Conservation (phyloP, 2,113 vertebrate species). For the Mormyrus lacerda region DNA sequence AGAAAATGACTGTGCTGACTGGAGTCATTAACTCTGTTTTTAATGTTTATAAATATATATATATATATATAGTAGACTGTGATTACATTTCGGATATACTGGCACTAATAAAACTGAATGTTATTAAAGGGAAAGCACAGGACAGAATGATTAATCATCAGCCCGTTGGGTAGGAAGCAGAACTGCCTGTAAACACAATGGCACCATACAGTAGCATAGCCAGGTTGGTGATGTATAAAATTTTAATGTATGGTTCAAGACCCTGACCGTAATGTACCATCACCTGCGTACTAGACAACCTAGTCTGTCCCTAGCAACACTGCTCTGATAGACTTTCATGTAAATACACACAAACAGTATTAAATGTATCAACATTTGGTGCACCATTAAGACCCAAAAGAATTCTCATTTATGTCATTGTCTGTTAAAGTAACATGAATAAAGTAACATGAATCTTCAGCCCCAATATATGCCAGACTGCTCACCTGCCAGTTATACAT, state of each 20-base stretch:
- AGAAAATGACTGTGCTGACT: not conserved
- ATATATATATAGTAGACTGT: not conserved
- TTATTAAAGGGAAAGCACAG: not conserved
- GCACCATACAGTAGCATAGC: not conserved
- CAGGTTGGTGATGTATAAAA: not conserved
- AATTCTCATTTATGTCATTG: not conserved
- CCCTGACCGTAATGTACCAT: not conserved
- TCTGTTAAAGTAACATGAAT: not conserved
- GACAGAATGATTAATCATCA: not conserved
- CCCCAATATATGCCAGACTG: not conserved
- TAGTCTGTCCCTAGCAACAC: not conserved
- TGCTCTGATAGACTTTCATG: not conserved
- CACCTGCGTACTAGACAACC: not conserved
- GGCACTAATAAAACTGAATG: not conserved
- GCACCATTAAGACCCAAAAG: not conserved
- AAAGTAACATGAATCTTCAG: not conserved
- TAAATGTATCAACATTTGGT: not conserved
- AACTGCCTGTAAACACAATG: not conserved
- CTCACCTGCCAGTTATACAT: not conserved
- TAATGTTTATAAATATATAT: not conserved
- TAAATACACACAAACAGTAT: not conserved
- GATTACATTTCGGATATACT: not conserved
- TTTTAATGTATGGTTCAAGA: not conserved
- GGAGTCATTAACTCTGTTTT: not conserved
- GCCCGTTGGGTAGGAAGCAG: not conserved